Base-by-base conservation (phyloP, 2,888 invertebrate genomes). In the Phaedon cochleariae region DNA sequence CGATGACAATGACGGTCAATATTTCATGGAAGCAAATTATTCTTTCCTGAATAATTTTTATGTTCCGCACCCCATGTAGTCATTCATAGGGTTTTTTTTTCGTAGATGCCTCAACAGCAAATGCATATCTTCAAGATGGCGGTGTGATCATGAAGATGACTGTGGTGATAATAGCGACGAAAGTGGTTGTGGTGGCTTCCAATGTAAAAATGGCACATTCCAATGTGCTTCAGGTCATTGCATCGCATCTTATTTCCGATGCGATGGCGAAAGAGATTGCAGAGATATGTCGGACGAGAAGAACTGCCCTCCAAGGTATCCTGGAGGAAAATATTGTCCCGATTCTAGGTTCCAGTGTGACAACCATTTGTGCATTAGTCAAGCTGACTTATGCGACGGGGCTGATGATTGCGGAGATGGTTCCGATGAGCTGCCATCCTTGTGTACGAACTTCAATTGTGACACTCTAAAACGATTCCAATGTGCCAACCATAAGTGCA, bases 121-220 rank as follows among this genome's bases (percentile, higher is more conserved):
- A 79, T 97, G 96, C 79, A 95, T 97, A 57, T 95, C 96, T 0
- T 92, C 92, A 0, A 87, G 96, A 68, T 97, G 96, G 96, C 89
- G 94, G 45, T 98, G 98, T 82, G 97, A 98, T 80, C 94, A 94
- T 83, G 97, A 97, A 81, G 95, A 97, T 80, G 98, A 98, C 80
- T 98, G 98, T 77, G 96, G 96, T 0, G 98, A 98, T 82, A 93
- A 93, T 74, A 92, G 94, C 2, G 98, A 99, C 79, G 96, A 97
- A 82, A 84, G 90, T 65, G 90, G 90, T 59, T 96, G 96, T 77
- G 90, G 90, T 54, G 91, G 90, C 2, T 95, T 92, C 84, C 89
- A 91, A 77, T 96, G 96, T 84, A 94, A 93, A 86, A 92, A 93
- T 69, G 93, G 93, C 31, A 94, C 94, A 12, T 97, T 96, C 92